Percentiles rank a stretch among this genome's conserved stretches.
Conservation (phyloP, 2,113 vertebrate genomes). For the Microtus montanus region DNA sequence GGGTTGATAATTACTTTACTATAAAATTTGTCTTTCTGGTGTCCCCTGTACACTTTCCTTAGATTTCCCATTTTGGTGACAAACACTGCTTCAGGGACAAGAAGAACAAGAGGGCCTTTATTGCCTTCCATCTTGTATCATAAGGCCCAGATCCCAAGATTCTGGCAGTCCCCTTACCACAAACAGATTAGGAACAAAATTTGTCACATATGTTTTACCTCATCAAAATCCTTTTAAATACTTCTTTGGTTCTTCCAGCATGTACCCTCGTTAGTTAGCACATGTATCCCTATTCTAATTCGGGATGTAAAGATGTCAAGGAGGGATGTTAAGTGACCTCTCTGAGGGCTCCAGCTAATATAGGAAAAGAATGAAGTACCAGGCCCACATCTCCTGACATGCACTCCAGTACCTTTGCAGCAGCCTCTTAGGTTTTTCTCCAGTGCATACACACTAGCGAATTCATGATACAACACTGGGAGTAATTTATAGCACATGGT, state of each 20-base stretch:
- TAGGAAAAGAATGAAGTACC: not conserved
- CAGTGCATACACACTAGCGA: not conserved
- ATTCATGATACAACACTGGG: not conserved
- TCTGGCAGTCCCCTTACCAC: not conserved
- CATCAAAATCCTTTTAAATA: not conserved
- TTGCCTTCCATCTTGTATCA: not conserved
- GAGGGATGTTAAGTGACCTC: not conserved
- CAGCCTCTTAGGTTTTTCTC: not conserved
- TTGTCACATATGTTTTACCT: not conserved
- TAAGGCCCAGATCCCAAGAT: not conserved
- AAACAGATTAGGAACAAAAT: slow-evolving; percentile 38
- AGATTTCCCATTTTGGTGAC: not conserved
- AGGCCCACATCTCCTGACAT: not conserved
- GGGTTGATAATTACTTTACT: not conserved
- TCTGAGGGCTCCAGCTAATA: not conserved
- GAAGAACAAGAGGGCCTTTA: not conserved
- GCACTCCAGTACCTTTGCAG: not conserved
- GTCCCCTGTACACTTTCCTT: not conserved
- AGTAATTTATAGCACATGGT: slow-evolving; percentile 5
- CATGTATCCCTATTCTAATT: not conserved
- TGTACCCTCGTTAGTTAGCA: not conserved
- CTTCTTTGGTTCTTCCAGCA: not conserved
- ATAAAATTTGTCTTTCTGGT: not conserved
- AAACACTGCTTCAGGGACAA: too few species aligned
- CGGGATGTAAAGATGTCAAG: not conserved